Evolutionary conservation across 2,888 invertebrate species (phyloP).

Genomic region (Andrena bucephala): DNA sequence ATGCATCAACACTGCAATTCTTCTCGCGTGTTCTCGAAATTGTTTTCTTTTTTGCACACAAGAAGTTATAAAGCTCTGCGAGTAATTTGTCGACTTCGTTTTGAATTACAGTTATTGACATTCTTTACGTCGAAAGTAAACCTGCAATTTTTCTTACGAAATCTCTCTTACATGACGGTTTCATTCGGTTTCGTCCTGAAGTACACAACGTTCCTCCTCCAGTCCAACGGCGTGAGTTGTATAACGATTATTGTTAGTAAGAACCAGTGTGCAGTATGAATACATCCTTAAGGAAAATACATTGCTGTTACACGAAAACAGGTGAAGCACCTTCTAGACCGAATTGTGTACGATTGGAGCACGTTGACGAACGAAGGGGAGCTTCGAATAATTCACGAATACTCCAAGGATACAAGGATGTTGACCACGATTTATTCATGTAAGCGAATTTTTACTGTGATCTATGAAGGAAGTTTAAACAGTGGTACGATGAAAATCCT

Average conservation of each 20-base stretch:
- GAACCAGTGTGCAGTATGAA: too few relatives aligned
- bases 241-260: not conserved
- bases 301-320: not conserved
- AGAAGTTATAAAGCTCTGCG: not conserved
- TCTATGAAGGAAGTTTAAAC: too few relatives aligned
- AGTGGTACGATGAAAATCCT: too few relatives aligned
- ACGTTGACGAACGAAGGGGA: slow-evolving; percentile 30
- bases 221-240: slow-evolving; percentile 33
- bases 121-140: not conserved
- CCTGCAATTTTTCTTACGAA: not conserved
- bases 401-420: not conserved
- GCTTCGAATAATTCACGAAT: slow-evolving; percentile 32
- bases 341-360: slow-evolving; percentile 33
- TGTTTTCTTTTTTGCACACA: too few relatives aligned
- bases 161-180: slow-evolving; percentile 2
- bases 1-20: too few relatives aligned
- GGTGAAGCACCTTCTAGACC: slow-evolving; percentile 21
- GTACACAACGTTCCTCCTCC: slow-evolving; percentile 18
- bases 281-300: not conserved
- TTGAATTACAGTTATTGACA: slow-evolving; percentile 13
- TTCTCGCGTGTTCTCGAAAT: too few relatives aligned
- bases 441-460: slow-evolving; percentile 13
- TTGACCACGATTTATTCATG: not conserved
- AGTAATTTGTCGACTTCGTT: not conserved
- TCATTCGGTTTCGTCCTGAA: not conserved